Conservation (phyloP, 2,888 invertebrate genomes). For the Sympetrum striolatum region DNA sequence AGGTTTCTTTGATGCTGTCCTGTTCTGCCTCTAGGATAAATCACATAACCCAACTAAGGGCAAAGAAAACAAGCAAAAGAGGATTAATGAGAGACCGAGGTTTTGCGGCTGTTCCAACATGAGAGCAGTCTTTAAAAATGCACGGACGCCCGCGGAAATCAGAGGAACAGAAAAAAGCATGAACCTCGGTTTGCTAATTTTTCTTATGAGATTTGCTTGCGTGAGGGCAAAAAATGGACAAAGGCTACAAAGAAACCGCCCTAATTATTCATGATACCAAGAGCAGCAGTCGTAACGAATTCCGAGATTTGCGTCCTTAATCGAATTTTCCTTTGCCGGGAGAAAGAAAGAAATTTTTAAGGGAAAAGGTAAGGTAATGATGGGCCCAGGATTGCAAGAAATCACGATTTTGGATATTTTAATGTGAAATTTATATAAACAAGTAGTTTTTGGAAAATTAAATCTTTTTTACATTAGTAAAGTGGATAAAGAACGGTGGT, state of each 20-base stretch:
- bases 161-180: background rate
- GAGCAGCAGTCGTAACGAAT: background rate
- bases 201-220: slow-evolving; percentile 20
- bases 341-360: background rate
- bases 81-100: background rate
- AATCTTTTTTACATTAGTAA: no score
- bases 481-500: no score
- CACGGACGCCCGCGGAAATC: background rate
- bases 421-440: no score
- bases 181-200: slow-evolving; percentile 5
- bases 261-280: slow-evolving; percentile 10
- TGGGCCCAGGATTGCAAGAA: no score
- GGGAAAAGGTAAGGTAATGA: background rate
- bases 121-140: background rate
- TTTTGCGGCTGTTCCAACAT: background rate
- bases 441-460: no score
- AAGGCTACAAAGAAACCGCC: background rate
- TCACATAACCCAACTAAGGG: slow-evolving; percentile 49
- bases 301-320: background rate
- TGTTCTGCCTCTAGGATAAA: slow-evolving; percentile 53
- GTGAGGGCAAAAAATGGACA: background rate
- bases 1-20: no score
- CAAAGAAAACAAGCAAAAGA: slow-evolving; percentile 47
- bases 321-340: background rate
- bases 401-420: no score